phyloP scores from a whole-genome alignment of 2,888 invertebrate genomes.

The Tetheella fluctuosa region DNA sequence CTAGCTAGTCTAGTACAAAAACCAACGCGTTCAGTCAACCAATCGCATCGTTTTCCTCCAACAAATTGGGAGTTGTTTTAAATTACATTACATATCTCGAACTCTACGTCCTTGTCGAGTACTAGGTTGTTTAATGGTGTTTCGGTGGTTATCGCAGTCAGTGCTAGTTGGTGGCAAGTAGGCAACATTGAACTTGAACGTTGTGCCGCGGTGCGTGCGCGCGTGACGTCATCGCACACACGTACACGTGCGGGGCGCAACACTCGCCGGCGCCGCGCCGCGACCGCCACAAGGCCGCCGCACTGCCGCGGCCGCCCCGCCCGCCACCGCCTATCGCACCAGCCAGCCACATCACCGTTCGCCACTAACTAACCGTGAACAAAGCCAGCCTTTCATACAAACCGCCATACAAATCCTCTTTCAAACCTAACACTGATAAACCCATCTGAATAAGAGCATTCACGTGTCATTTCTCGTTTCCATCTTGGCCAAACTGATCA shows the following conservation, averaged over 20 bases:
- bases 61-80: neutral
- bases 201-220: constrained; percentile 60
- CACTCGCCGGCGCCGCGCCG: constrained; percentile 44
- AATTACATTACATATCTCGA: neutral
- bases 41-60: neutral
- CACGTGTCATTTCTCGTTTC: constrained; percentile 6
- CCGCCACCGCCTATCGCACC: constrained; percentile 54
- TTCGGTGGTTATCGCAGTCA: constrained; percentile 20
- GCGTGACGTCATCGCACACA: constrained; percentile 65
- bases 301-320: constrained; percentile 40
- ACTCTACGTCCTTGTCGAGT: constrained; percentile 5
- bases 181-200: constrained; percentile 82
- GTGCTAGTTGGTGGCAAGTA: constrained; percentile 54
- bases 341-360: constrained; percentile 41
- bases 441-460: neutral
- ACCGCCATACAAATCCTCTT: neutral
- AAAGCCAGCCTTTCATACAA: constrained; percentile 23
- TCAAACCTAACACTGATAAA: constrained; percentile 3
- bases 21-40: neutral
- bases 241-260: constrained; percentile 51
- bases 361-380: constrained; percentile 46
- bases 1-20: no score
- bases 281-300: constrained; percentile 45
- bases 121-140: constrained; percentile 7
- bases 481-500: neutral